Evolutionary conservation across 2,797 vertebrate genomes (phyloP), one percentile per base, ranked within the genome.

Genomic region (Phaenicophaeus curvirostris): DNA sequence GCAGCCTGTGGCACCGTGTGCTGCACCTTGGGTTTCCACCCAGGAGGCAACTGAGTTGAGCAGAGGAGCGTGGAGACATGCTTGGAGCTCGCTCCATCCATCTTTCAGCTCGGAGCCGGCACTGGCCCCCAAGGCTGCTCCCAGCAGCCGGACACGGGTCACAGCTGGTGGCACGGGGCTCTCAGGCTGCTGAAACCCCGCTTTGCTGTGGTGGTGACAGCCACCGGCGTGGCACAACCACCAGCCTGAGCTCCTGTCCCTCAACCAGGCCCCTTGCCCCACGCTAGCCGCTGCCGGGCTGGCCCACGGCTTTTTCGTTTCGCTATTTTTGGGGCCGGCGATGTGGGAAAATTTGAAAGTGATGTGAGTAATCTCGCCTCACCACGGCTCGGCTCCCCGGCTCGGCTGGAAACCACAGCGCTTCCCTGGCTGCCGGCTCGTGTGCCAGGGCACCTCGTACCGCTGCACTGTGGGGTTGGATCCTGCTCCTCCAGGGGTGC

Each of bases 331-430:
- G 90, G 94, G 93, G 87, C 90, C 33, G 27, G 63, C n/a, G 3
- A 23, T 92, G 91, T 97, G 96, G 97, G 95, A 95, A 94, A 91
- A 65, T 94, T 96, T 95, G 97, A 98, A 97, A 97, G 96, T 95
- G 93, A 75, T 17, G 78, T 98, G 97, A 97, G 92, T 98, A 96
- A 98, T 96, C 82, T 92, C 75, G 11, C 63, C 71, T 91, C 68
- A 61, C 96, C 75, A 72, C 28, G 90, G 79, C 80, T 87, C 67
- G 0, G 89, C 93, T 95, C 94, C 95, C 89, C 75, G 15, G 83
- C 35, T 4, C 53, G 85, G 90, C 94, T 96, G 89, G 65, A 97
- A 97, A 97, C 97, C 97, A 90, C 98, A 97, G 78, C 2, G 1
- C 78, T 89, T 21, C 54, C 88, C 77, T 7, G 8, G 80, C 83